These are phyloP conservation scores for Papilio elwesi DNA, from an alignment of 2,888 invertebrate genomes.

Conservation along the genomic window DNA sequence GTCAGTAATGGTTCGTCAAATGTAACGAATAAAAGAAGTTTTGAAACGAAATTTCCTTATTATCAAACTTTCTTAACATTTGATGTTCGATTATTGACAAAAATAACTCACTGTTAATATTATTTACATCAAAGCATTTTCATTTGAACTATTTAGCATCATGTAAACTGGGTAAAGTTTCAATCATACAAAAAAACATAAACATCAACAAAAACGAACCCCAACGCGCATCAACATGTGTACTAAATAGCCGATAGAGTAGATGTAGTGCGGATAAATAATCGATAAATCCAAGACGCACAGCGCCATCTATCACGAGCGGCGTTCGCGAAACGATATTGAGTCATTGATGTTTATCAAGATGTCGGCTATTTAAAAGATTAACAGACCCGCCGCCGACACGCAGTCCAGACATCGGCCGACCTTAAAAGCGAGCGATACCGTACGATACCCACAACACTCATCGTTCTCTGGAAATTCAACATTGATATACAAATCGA, in stretches of 20 bases:
- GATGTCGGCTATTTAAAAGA: slow-evolving; percentile 48
- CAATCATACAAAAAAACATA: slow-evolving; percentile 15
- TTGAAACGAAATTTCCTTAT: no score
- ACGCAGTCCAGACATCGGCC: slow-evolving; percentile 67
- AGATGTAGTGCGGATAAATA: slow-evolving; percentile 29
- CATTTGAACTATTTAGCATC: not conserved
- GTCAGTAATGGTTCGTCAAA: no score
- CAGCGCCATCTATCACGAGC: slow-evolving; percentile 34
- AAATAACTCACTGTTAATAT: no score
- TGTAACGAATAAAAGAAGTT: no score
- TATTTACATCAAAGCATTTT: no score
- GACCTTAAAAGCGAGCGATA: slow-evolving; percentile 46
- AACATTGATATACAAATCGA: slow-evolving; percentile 47
- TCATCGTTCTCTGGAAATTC: slow-evolving; percentile 49
- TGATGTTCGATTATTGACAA: no score
- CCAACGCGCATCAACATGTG: not conserved
- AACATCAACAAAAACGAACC: slow-evolving; percentile 31
- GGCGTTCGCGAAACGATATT: slow-evolving; percentile 40
- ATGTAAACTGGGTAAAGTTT: slow-evolving; percentile 14
- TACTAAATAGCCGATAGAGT: slow-evolving; percentile 24
- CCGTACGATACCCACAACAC: slow-evolving; percentile 45
- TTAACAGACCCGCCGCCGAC: slow-evolving; percentile 58
- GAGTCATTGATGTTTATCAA: slow-evolving; percentile 43
- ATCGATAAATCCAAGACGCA: slow-evolving; percentile 23
- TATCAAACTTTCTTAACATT: no score